These are phyloP conservation scores for Myopa testacea DNA, from an alignment of 2,888 invertebrate species.

Conservation along the genomic window DNA sequence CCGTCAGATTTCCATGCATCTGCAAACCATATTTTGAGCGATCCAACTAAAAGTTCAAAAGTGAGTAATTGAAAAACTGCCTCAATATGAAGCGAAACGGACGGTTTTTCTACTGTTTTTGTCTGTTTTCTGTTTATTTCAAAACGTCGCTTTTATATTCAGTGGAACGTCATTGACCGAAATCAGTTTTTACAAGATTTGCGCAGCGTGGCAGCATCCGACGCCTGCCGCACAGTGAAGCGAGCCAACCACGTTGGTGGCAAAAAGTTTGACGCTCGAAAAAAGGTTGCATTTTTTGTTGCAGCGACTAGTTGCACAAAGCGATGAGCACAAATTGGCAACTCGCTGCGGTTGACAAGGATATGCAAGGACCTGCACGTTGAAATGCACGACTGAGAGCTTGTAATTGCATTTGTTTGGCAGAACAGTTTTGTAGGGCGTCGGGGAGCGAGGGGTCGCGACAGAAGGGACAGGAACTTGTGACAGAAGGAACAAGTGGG, in stretches of 20 bases:
- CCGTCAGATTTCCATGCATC: too few species aligned
- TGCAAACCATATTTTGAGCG: too few species aligned
- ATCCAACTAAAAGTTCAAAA: too few species aligned
- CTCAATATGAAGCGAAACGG: too few species aligned
- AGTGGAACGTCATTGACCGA: neutral
- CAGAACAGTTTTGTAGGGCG: neutral
- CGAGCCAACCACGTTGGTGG: neutral
- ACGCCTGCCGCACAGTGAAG: neutral
- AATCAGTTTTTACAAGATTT: neutral
- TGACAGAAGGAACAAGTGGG: neutral
- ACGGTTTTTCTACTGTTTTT: too few species aligned
- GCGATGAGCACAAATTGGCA: conserved; percentile 22
- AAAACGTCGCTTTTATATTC: neutral
- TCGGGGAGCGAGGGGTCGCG: neutral
- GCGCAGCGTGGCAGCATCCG: too few species aligned
- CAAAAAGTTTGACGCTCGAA: neutral
- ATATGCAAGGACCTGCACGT: conserved; percentile 8
- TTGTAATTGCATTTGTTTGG: neutral
- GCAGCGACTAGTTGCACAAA: neutral
- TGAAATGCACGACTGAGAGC: neutral
- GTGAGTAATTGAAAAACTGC: too few species aligned
- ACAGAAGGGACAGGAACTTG: neutral
- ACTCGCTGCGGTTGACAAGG: conserved; percentile 28
- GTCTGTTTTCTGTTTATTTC: neutral
- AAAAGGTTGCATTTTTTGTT: neutral